phyloP scores from a whole-genome alignment of 2,797 vertebrate species.

The Anguilla obscura region DNA sequence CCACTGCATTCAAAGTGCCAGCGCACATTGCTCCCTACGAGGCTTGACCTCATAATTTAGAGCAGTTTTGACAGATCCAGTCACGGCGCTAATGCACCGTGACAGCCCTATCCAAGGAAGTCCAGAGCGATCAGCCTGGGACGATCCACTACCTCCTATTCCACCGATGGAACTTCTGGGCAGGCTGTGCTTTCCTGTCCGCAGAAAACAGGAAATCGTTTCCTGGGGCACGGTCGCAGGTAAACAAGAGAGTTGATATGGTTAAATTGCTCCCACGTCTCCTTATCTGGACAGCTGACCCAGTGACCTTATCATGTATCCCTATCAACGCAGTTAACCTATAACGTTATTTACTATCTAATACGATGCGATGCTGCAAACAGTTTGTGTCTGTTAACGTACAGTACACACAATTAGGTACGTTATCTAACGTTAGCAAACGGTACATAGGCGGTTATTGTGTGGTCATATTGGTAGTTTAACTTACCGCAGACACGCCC shows the following conservation, averaged over 20 bases:
- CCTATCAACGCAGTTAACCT: not conserved
- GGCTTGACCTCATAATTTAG: constrained; percentile 12
- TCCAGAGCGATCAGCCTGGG: not conserved
- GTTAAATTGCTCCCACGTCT: not conserved
- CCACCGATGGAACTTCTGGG: not conserved
- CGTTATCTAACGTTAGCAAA: not conserved
- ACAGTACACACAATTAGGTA: not conserved
- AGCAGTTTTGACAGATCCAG: constrained; percentile 29
- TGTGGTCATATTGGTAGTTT: not conserved
- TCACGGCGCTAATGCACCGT: constrained; percentile 14
- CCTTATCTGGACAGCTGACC: not conserved
- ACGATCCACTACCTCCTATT: not conserved
- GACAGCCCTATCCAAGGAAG: not conserved
- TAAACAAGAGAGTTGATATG: not conserved
- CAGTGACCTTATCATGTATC: not conserved
- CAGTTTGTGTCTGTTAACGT: not conserved
- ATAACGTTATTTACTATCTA: not conserved
- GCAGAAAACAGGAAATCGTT: not conserved
- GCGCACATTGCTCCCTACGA: constrained; percentile 18
- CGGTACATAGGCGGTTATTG: not conserved
- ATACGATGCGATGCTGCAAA: not conserved
- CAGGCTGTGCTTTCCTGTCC: not conserved
- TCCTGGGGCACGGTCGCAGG: not conserved
- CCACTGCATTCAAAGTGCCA: constrained; percentile 29
- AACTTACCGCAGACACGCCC: not conserved